These are phyloP conservation scores for Glossosoma conforme DNA, from an alignment of 1,140 invertebrate genomes.

Conservation along the genomic window DNA sequence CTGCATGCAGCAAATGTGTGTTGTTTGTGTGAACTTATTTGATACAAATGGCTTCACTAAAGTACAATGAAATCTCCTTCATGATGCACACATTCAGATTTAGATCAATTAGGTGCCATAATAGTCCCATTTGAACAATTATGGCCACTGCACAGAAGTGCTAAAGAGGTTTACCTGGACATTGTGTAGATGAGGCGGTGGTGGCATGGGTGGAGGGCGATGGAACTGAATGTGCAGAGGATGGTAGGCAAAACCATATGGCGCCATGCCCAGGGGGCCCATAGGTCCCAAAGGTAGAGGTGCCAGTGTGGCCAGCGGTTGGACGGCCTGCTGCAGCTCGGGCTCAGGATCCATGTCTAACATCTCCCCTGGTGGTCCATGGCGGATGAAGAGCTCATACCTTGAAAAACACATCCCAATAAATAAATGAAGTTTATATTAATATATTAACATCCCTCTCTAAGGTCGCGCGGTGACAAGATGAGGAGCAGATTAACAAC, in stretches of 20 bases:
- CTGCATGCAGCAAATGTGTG: no score
- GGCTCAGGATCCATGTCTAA: conserved; percentile 28
- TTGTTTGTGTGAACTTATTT: no score
- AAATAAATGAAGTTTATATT: no score
- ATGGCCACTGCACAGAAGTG: no score
- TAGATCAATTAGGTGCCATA: not conserved
- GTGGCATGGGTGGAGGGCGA: conserved; percentile 27
- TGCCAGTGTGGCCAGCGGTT: conserved; percentile 24
- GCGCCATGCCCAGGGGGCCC: conserved; percentile 21
- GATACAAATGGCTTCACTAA: not conserved
- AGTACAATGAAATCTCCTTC: no score
- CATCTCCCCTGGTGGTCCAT: conserved; percentile 35
- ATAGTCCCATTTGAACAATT: no score
- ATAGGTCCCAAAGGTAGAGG: conserved; percentile 16
- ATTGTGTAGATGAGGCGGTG: conserved; percentile 27
- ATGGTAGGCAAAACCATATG: conserved; percentile 30
- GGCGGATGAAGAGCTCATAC: conserved; percentile 81
- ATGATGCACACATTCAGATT: no score
- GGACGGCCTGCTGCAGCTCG: conserved; percentile 35
- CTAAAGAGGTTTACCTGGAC: conserved; percentile 20
- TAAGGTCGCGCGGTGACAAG: no score
- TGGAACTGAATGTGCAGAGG: conserved; percentile 29
- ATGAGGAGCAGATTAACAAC: no score
- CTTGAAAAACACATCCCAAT: no score
- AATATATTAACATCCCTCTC: no score